Conservation (phyloP, 1,140 invertebrate genomes). For the Eulimnadia texana region DNA sequence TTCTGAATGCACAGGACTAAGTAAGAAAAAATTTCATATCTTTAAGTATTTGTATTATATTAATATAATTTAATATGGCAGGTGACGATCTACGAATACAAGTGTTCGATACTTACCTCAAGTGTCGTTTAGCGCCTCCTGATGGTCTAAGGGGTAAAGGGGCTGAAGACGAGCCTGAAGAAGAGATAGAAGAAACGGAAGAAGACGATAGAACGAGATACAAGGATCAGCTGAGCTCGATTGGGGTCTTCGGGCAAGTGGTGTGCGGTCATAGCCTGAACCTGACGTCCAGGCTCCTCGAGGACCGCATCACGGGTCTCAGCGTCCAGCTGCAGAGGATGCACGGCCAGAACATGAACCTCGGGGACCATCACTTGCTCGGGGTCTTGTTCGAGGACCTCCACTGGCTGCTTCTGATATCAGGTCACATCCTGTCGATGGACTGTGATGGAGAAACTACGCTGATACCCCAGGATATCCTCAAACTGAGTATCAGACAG, state of each 20-base stretch:
- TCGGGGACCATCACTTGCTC: slow-evolving; percentile 36
- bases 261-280: slow-evolving; percentile 38
- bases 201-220: slow-evolving; percentile 52
- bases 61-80: too few species aligned
- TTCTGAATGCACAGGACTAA: slow-evolving; percentile 33
- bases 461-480: slow-evolving; percentile 58
- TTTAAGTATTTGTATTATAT: background rate
- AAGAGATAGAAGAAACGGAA: slow-evolving; percentile 50
- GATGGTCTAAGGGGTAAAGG: slow-evolving; percentile 46
- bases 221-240: slow-evolving; percentile 49
- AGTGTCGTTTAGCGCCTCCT: slow-evolving; percentile 61
- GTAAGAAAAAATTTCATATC: background rate
- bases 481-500: slow-evolving; percentile 48
- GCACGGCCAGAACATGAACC: slow-evolving; percentile 37
- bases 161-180: slow-evolving; percentile 24
- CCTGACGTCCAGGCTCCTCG: slow-evolving; percentile 42
- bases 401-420: slow-evolving; percentile 71
- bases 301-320: slow-evolving; percentile 44
- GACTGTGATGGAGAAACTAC: slow-evolving; percentile 58
- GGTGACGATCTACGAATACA: slow-evolving; percentile 34
- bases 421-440: slow-evolving; percentile 53
- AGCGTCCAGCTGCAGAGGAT: slow-evolving; percentile 44
- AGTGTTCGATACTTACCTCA: slow-evolving; percentile 67
- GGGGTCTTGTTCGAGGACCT: slow-evolving; percentile 64
- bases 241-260: slow-evolving; percentile 39